Conservation (phyloP, 2,113 vertebrate species). For the Odobenus rosmarus region DNA sequence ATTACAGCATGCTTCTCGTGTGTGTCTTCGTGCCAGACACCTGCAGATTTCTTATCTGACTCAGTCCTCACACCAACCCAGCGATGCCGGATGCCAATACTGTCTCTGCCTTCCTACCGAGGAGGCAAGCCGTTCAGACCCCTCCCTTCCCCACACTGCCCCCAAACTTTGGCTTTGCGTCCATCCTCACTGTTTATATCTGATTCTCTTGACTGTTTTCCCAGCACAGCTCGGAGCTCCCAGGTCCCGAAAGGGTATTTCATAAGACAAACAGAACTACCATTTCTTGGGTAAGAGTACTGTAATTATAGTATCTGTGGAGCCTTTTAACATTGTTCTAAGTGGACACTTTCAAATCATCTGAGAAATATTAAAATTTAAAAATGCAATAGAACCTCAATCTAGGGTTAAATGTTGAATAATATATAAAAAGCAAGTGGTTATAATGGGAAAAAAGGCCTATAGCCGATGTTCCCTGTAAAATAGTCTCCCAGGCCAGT, state of each 20-base stretch:
- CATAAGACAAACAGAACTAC: not conserved
- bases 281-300: not conserved
- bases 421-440: constrained; percentile 24
- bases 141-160: not conserved
- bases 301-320: not conserved
- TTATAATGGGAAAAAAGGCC: not conserved
- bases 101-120: not conserved
- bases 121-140: not conserved
- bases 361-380: constrained; percentile 53
- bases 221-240: accelerated
- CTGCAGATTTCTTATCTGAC: not conserved
- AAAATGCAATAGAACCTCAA: not conserved
- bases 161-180: not conserved
- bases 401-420: constrained; percentile 6
- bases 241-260: not conserved
- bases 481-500: not conserved
- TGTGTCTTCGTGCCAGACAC: too few relatives aligned
- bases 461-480: not conserved
- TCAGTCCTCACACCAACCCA: accelerated
- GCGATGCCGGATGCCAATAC: accelerated
- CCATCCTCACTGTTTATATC: not conserved
- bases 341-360: constrained; percentile 7
- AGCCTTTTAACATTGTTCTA: not conserved
- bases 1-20: accelerated
- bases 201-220: not conserved